Evolutionary conservation across 37 sponge, comb jelly and placozoan genomes (phyloP), one percentile per base, ranked within the genome.

Genomic region (Diacarnus erythraeanus): DNA sequence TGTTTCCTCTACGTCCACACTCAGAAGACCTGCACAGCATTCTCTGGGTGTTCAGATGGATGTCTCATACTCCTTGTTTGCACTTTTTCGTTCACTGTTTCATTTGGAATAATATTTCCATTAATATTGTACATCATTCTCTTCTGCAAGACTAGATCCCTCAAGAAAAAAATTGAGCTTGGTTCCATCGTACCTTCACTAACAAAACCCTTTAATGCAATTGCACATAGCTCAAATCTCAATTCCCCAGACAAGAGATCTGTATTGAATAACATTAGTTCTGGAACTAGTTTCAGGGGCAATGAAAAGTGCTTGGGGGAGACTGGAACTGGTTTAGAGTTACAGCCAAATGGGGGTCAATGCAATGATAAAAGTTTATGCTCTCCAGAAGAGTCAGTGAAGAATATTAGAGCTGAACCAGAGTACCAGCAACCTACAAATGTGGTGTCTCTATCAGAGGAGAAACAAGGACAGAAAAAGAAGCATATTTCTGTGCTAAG

Each of bases 11-110:
- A 65, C 66, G 31, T 65, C 35, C 66, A 26, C 5, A 65, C 66
- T 34, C 31, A 34, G 33, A 65, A 65, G 34, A 65, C 66, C 34
- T 65, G 66, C 34, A 65, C 66, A 34, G 31, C 9, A 26, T 65
- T 65, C 34, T 30, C 66, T 34, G 66, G 66, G 2, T 65, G 66
- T 65, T 65, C 66, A 31, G 66, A 65, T 30, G 17, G 33, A 18
- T 65, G 66, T 30, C 17, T 31, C 27, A 5, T 17, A 17, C 5
- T 65, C 12, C 35, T 65, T 5, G 66, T 5, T 1, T 31, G 33
- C 17, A 25, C 17, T 10, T 5, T 25, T 15, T 18, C 3, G 17
- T 2, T 65, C 33, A 30, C 9, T 65, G 3, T 31, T 12, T 30
- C 33, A 10, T 8, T 30, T 65, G 66, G 66, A 65, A 30, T 65